Evolutionary conservation across 2,888 invertebrate genomes (phyloP).

Genomic region (Drosophila testacea): DNA sequence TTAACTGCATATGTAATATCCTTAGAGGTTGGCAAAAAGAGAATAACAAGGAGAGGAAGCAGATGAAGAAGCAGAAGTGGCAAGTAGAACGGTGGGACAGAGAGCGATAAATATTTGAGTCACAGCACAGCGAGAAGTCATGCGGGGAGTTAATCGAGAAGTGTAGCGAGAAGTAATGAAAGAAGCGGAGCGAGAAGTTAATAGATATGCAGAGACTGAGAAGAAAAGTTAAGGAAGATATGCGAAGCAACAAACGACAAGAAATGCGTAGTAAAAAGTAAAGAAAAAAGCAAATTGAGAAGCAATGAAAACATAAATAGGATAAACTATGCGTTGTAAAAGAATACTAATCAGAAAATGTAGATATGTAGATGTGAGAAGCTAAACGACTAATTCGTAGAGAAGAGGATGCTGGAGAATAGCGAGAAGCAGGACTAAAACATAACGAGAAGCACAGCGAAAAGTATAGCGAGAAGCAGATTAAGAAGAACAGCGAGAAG

Average conservation of each 20-base stretch:
- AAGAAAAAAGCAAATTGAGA: background rate
- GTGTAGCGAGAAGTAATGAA: background rate
- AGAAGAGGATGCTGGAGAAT: too few relatives aligned
- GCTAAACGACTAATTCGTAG: too few relatives aligned
- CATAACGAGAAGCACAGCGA: background rate
- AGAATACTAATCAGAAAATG: too few relatives aligned
- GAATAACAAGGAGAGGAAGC: background rate
- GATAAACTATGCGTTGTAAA: too few relatives aligned
- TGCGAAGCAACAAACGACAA: background rate
- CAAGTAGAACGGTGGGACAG: background rate
- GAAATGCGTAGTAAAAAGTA: background rate
- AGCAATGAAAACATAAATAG: background rate
- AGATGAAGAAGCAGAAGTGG: background rate
- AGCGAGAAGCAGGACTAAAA: too few relatives aligned
- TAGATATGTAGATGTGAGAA: too few relatives aligned
- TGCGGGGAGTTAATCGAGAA: background rate
- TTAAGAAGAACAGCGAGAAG: background rate
- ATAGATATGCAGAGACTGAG: too few relatives aligned
- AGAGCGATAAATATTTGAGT: slow-evolving; percentile 24
- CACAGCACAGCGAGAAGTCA: slow-evolving; percentile 9
- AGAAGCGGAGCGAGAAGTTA: slow-evolving; percentile 1
- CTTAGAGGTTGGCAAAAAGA: background rate
- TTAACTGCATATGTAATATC: slow-evolving; percentile 21
- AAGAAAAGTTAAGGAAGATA: too few relatives aligned
- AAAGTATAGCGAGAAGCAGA: too few relatives aligned